These are phyloP conservation scores for Chaetodon auriga DNA, from an alignment of 2,113 vertebrate genomes.

Conservation along the genomic window DNA sequence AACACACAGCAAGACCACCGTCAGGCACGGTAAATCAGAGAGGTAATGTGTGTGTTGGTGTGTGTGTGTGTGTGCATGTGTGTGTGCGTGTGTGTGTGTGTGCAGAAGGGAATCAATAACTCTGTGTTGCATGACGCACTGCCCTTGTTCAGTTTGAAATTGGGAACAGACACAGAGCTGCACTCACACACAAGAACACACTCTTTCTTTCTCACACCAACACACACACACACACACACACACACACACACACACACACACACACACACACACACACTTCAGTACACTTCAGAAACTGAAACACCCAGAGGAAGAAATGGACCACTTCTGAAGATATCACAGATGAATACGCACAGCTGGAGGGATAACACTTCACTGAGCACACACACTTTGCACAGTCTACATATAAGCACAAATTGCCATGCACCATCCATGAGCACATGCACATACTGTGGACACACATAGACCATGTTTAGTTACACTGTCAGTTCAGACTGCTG, in stretches of 20 bases:
- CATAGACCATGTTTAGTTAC: background rate
- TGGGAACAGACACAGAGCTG: constrained; percentile 1
- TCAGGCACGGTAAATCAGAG: constrained; percentile 43
- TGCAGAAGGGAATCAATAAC: constrained; percentile 54
- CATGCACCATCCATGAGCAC: background rate
- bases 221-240: background rate
- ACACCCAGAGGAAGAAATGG: background rate
- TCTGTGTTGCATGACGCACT: constrained; percentile 35
- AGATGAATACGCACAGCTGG: constrained; percentile 7
- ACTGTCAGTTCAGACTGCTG: background rate
- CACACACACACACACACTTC: background rate
- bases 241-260: background rate
- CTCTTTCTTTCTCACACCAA: background rate
- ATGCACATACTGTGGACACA: background rate
- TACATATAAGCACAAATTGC: background rate
- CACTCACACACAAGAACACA: background rate
- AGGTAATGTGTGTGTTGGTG: background rate
- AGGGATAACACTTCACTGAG: background rate
- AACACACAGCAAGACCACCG: constrained; percentile 38
- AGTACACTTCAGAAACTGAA: background rate
- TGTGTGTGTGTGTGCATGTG: background rate
- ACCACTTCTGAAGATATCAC: constrained; percentile 5
- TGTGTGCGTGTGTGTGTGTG: constrained; percentile 16
- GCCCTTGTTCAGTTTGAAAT: constrained; percentile 54
- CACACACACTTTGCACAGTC: background rate